Evolutionary conservation across 1,140 invertebrate species (phyloP).

Genomic region (Panagrolaimus sp.): DNA sequence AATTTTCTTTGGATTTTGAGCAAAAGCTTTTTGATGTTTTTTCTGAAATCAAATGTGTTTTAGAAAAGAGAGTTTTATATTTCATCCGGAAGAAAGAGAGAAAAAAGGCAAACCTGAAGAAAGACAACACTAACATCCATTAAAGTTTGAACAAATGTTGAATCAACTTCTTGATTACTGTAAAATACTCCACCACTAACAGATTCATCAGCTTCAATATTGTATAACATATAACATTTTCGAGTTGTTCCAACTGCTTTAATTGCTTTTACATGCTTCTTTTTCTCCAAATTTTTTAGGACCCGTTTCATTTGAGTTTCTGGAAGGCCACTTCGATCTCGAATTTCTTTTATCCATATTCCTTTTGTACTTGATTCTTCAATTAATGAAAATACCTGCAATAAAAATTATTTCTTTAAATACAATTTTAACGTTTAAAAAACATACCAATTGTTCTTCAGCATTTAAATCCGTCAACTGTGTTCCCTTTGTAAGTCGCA

Average conservation of each 20-base stretch:
- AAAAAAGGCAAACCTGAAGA: constrained; percentile 35
- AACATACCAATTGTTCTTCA: constrained; percentile 45
- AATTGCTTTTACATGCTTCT: constrained; percentile 86
- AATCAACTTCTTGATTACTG: constrained; percentile 93
- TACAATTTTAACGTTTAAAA: background rate
- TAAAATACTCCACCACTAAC: constrained; percentile 97
- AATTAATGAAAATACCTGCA: constrained; percentile 46
- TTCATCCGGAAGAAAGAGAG: background rate
- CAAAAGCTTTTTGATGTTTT: background rate
- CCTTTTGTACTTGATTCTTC: constrained; percentile 63
- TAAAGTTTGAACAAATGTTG: constrained; percentile 90
- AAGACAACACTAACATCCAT: constrained; percentile 64
- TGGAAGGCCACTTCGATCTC: constrained; percentile 78
- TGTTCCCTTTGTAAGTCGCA: background rate
- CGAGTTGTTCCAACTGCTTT: constrained; percentile 88
- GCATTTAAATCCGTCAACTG: constrained; percentile 18
- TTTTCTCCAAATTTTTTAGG: constrained; percentile 79
- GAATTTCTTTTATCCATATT: constrained; percentile 91
- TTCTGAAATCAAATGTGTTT: background rate
- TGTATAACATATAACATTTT: constrained; percentile 93
- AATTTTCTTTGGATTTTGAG: background rate
- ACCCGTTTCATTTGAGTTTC: constrained; percentile 85
- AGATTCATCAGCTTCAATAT: constrained; percentile 84
- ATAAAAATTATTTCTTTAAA: background rate
- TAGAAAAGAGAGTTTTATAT: background rate